These are phyloP conservation scores for Rallus limicola DNA, from an alignment of 2,113 vertebrate species.

Conservation along the genomic window DNA sequence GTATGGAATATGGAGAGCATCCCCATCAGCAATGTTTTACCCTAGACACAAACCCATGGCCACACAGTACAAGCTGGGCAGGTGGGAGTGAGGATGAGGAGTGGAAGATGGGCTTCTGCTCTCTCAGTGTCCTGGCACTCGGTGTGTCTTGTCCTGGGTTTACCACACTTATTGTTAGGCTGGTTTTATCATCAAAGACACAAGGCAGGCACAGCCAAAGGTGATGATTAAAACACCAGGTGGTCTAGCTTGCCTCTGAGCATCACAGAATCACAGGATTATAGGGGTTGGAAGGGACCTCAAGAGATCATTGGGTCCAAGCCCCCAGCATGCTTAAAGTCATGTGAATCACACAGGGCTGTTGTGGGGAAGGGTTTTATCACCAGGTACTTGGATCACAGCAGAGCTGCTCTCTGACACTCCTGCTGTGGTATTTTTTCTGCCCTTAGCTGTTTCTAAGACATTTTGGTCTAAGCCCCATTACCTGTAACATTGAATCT, in stretches of 20 bases:
- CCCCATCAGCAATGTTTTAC: background rate
- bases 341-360: too few relatives aligned
- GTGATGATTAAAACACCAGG: background rate
- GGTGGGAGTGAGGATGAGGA: background rate
- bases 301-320: too few relatives aligned
- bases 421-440: background rate
- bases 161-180: background rate
- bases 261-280: too few relatives aligned
- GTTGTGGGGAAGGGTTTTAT: background rate
- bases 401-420: background rate
- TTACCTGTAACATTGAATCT: conserved; percentile 41
- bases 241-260: background rate
- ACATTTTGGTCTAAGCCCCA: background rate
- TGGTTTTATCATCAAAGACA: background rate
- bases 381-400: too few relatives aligned
- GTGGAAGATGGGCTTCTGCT: background rate
- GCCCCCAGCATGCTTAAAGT: background rate
- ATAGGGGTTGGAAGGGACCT: too few relatives aligned
- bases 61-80: too few relatives aligned
- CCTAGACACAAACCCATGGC: background rate
- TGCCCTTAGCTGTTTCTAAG: background rate
- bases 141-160: background rate
- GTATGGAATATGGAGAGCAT: background rate
- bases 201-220: background rate
- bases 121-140: background rate